phyloP scores from a whole-genome alignment of 2,797 vertebrate genomes.

The Trichosurus vulpecula region DNA sequence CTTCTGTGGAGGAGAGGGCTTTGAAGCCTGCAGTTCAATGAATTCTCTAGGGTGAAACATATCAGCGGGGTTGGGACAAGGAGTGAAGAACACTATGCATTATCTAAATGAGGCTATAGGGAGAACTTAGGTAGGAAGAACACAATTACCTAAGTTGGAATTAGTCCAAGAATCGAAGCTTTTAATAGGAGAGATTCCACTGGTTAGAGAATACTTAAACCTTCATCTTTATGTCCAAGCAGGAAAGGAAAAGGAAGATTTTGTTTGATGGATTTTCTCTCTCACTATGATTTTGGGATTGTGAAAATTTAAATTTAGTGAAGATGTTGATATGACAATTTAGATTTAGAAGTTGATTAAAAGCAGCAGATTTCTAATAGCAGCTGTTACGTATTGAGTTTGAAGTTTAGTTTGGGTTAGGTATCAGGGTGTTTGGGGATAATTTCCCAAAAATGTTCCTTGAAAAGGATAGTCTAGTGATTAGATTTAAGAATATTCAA shows the following conservation, averaged over 20 bases:
- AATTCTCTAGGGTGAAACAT: slow-evolving; percentile 16
- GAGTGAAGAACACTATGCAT: not conserved
- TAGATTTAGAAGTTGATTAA: slow-evolving; percentile 30
- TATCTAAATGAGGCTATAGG: not conserved
- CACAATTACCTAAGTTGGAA: not conserved
- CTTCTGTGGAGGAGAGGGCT: not conserved
- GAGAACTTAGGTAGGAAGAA: not conserved
- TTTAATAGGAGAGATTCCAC: not conserved
- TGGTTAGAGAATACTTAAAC: not conserved
- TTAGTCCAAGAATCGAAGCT: not conserved
- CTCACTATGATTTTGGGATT: slow-evolving; percentile 30
- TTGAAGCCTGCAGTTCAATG: not conserved
- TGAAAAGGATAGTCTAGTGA: not conserved
- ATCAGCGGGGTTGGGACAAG: not conserved
- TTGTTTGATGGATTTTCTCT: not conserved
- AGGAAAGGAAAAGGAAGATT: slow-evolving; percentile 1
- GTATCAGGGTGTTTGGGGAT: not conserved
- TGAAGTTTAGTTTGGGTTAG: not conserved
- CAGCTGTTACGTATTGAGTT: not conserved
- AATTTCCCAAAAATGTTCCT: not conserved
- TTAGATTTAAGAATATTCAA: not conserved
- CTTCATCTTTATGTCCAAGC: slow-evolving; percentile 3
- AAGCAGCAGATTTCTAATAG: not conserved
- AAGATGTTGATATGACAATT: not conserved
- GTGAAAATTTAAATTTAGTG: slow-evolving; percentile 18